A percentile compares a stretch with the other conserved stretches of the same genome.
Conservation (phyloP, 2,113 vertebrate genomes). For the Nyctereutes procyonoides region DNA sequence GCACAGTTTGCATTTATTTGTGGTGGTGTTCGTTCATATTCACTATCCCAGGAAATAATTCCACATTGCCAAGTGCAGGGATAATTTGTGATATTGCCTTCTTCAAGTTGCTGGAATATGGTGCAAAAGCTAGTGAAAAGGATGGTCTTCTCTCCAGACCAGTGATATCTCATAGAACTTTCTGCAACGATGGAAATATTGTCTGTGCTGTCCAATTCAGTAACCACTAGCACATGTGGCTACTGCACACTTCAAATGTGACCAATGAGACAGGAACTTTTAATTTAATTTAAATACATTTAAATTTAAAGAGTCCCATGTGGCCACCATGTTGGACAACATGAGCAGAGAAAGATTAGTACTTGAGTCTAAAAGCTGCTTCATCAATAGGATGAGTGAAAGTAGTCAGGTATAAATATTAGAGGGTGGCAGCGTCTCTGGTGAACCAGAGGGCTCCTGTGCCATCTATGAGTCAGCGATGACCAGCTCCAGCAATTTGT, state of each 20-base stretch:
- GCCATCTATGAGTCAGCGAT: neutral
- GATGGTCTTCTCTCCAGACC: neutral
- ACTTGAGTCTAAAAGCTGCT: neutral
- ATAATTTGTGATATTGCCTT: neutral
- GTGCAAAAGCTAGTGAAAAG: neutral
- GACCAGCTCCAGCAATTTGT: neutral
- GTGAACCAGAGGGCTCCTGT: neutral
- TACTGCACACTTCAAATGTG: neutral
- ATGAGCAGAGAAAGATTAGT: neutral
- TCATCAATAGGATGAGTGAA: neutral
- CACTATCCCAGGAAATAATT: neutral
- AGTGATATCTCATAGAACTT: neutral
- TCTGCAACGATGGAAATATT: neutral
- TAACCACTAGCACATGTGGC: neutral
- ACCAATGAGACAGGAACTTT: neutral
- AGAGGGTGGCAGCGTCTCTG: neutral
- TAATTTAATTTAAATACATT: neutral
- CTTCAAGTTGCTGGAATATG: neutral
- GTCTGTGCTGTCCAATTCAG: neutral
- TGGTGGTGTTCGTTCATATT: neutral
- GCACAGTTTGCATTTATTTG: neutral
- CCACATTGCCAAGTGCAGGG: neutral
- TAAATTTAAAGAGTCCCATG: neutral
- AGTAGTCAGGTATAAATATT: neutral
- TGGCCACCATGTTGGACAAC: neutral